Evolutionary conservation across 2,888 invertebrate species (phyloP).

Genomic region (Caenorhabditis imperialis): DNA sequence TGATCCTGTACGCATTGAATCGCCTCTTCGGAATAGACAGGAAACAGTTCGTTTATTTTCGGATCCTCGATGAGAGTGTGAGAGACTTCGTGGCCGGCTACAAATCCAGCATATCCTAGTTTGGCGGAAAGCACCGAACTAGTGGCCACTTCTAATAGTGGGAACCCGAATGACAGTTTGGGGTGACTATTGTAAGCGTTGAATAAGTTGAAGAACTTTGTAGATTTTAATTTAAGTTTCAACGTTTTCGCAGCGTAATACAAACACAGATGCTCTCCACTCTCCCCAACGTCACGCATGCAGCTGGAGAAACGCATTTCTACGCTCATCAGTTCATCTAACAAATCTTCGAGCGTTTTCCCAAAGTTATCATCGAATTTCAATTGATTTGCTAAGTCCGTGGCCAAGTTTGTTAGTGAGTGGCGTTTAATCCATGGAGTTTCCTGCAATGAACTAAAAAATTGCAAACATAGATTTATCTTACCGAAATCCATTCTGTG

Average conservation of each 20-base stretch:
- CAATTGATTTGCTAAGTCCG: neutral
- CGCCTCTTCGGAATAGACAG: conserved; percentile 4
- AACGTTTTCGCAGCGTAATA: too few relatives aligned
- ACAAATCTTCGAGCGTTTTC: too few relatives aligned
- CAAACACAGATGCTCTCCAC: too few relatives aligned
- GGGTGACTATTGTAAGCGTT: conserved; percentile 1
- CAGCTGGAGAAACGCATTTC: too few relatives aligned
- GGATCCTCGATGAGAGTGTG: conserved; percentile 10
- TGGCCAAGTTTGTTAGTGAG: too few relatives aligned
- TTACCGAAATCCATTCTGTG: conserved; percentile 8
- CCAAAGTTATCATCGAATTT: too few relatives aligned
- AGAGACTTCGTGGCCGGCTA: conserved; percentile 10
- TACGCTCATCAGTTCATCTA: too few relatives aligned
- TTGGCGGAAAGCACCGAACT: too few relatives aligned
- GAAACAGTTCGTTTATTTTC: neutral
- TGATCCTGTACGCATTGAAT: conserved; percentile 6
- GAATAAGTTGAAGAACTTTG: neutral
- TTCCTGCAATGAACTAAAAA: neutral
- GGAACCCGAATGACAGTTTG: conserved; percentile 1
- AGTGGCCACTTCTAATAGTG: too few relatives aligned
- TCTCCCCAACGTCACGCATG: too few relatives aligned
- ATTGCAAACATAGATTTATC: neutral
- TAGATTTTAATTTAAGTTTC: too few relatives aligned
- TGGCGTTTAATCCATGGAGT: too few relatives aligned
- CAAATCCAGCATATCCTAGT: neutral